Conservation (phyloP, 2,797 vertebrate genomes). For the Crocodylus rhombifer region DNA sequence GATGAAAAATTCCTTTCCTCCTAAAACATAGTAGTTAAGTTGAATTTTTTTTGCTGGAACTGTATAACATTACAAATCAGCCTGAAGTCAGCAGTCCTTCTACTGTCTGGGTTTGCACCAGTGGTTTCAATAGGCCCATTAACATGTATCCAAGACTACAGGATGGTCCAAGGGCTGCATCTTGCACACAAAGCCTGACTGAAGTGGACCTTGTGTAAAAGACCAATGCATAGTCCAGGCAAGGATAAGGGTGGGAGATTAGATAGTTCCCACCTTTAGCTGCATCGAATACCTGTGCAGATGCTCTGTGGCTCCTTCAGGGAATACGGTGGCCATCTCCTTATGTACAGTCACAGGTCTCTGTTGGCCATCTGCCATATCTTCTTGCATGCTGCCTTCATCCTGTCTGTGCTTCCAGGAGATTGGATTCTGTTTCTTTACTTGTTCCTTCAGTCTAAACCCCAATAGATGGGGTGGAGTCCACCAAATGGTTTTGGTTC, state of each 20-base stretch:
- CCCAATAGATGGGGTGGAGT: not conserved
- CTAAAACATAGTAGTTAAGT: not conserved
- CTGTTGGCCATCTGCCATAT: no score
- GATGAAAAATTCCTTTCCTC: not conserved
- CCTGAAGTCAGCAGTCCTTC: not conserved
- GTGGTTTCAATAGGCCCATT: not conserved
- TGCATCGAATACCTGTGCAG: not conserved
- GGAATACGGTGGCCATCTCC: not conserved
- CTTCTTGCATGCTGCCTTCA: not conserved
- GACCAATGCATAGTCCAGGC: not conserved
- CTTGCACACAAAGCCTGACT: not conserved
- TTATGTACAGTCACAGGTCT: not conserved
- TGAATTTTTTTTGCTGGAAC: not conserved
- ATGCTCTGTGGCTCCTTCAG: not conserved
- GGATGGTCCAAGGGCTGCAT: rapidly evolving
- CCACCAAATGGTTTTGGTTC: not conserved
- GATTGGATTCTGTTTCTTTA: not conserved
- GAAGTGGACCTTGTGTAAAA: not conserved
- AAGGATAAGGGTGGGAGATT: not conserved
- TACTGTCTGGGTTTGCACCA: not conserved
- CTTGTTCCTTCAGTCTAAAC: not conserved
- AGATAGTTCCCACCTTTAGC: not conserved
- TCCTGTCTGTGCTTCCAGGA: rapidly evolving
- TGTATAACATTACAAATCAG: not conserved
- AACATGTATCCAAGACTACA: not conserved